Base-by-base conservation (phyloP, 2,797 vertebrate genomes). In the Ciconia nigra region DNA sequence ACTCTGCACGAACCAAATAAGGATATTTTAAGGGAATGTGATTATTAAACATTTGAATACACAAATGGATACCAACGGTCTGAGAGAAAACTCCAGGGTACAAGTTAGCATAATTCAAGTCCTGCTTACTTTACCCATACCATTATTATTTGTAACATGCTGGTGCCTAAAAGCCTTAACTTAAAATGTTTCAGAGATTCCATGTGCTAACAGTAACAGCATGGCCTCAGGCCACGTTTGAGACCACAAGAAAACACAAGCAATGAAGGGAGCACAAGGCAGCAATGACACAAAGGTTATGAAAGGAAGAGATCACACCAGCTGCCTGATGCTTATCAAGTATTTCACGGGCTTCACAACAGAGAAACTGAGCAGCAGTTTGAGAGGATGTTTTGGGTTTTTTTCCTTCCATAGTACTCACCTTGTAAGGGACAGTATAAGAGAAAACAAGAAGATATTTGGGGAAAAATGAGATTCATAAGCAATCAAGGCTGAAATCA, bases 111-210 rank as follows among this genome's bases (percentile, higher is more conserved):
- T 52, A 81, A 58, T 26, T 74, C 76, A 70, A 65, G 41, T 58
- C 47, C 87, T 90, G 94, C 69, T 96, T 92, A 72, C 55, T 67
- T 95, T 77, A 93, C 33, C 46, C 46, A 57, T 42, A 89, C 39
- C 55, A 41, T 35, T 71, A 80, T 11, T 74, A 29, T 57, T 55
- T 57, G 28, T 41, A 91, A 70, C 62, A 87, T 31, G 12, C 33
- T 25, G 22, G 15, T 79, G 72, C 51, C 70, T 69, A 49, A 78
- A 46, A 65, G 49, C 61, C 25, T 63, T 26, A 37, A 37, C 10
- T 86, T 22, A 3, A 73, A 71, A 51, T 6, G 11, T 26, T 63
- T 79, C 57, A 44, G 35, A 73, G 46, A 74, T 63, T n/a, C 44
- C 54, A 17, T 0, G 1, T 39, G 46, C n/a, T 47, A 37, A 89